Evolutionary conservation across 2,888 invertebrate genomes (phyloP).

Genomic region (Dorcus hopei): DNA sequence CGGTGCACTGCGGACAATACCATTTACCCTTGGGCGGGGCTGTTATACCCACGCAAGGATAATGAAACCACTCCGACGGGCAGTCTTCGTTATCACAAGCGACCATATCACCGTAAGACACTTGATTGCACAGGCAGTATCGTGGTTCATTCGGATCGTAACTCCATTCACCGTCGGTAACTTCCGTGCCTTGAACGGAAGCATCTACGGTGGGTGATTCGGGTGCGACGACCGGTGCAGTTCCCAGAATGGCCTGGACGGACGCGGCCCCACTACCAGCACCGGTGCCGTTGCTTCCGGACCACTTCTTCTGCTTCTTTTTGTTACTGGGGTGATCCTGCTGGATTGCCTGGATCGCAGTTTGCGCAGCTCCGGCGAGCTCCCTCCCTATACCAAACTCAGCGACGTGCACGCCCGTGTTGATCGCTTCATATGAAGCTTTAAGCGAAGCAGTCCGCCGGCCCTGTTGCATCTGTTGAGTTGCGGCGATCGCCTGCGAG

Average conservation of each 20-base stretch:
- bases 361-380: constrained; percentile 69
- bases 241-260: constrained; percentile 5
- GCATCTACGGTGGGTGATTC: constrained; percentile 27
- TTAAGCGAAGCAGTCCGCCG: constrained; percentile 90
- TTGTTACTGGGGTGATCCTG: constrained; percentile 59
- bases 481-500: constrained; percentile 93
- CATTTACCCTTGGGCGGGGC: constrained; percentile 97
- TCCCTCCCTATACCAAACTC: constrained; percentile 71
- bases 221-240: constrained; percentile 29
- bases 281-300: constrained; percentile 10
- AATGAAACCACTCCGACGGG: constrained; percentile 99
- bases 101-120: constrained; percentile 98
- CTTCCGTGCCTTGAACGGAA: constrained; percentile 42
- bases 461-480: constrained; percentile 95
- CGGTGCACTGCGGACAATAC: constrained; percentile 96
- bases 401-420: constrained; percentile 57
- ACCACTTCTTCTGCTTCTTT: constrained; percentile 59
- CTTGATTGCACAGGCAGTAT: constrained; percentile 96
- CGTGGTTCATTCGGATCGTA: constrained; percentile 95
- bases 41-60: constrained; percentile 94
- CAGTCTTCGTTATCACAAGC: constrained; percentile 99
- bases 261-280: constrained; percentile 3
- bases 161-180: constrained; percentile 79
- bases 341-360: constrained; percentile 67
- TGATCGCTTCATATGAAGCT: constrained; percentile 90